Evolutionary conservation across 2,113 vertebrate species (phyloP), one percentile per base, ranked within the genome.

Genomic region (Scomber japonicus): DNA sequence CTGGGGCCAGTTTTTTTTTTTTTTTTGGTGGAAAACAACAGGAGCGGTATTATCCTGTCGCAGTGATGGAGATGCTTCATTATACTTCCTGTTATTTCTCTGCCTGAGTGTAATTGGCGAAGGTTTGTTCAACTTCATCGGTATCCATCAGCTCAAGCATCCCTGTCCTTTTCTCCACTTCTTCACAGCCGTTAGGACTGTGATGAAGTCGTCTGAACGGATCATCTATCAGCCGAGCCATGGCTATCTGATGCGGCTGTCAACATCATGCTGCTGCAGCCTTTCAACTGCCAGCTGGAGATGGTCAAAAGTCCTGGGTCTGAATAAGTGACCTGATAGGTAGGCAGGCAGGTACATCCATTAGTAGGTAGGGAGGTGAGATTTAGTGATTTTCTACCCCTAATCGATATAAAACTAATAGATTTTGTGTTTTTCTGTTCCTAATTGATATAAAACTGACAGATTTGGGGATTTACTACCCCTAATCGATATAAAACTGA

Each of bases 221-320:
- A 5, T 51, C 35, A 56, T 62, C 64, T 19, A 21, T 62, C 71
- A 68, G 49, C 24, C 2, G 0, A 55, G n/a, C 48, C 15, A 11
- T 13, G 21, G 69, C 30, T 51, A 9, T 63, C 64, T 68, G 71
- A 74, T 24, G 48, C 16, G 57, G 11, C 27, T 21, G 59, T 61
- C 55, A 50, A 13, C 50, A 19, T 62, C n/a, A 1, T 7, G 50
- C 59, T 53, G 59, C 66, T 63, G 51, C 59, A 51, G 44, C 9
- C 0, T 31, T 50, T 50, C 53, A 21, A 17, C 50, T 50, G 53
- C 17, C 17, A 46, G 35, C 54, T 45, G 19, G 57, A 45, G 71
- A 55, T 0, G 16, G 13, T 40, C 35, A 7, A 40, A 40, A 8
- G 4, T 19, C 7, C 13, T 27, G 30, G 5, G 3, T 50, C 45